Evolutionary conservation across 1,140 invertebrate species (phyloP).

Genomic region (Colletes latitarsis): DNA sequence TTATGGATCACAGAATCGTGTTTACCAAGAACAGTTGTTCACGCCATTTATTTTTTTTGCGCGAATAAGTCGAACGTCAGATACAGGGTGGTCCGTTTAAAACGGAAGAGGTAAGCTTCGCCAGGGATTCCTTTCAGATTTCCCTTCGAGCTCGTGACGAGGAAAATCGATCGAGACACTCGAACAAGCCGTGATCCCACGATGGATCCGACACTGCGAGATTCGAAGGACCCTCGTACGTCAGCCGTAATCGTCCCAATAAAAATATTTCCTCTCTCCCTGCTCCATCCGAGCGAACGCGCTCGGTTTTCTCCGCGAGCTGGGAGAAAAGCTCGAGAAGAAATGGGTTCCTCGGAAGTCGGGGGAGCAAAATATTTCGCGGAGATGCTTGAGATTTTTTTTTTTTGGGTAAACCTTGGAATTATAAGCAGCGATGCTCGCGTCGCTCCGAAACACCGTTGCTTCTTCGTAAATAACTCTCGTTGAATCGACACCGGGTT

Average conservation of each 20-base stretch:
- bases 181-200: conserved; percentile 27
- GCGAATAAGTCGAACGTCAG: too few species aligned
- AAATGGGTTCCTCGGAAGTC: conserved; percentile 13
- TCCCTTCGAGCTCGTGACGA: not conserved
- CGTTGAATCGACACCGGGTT: not conserved
- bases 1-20: too few species aligned
- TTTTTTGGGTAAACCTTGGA: too few species aligned
- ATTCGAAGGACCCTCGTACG: conserved; percentile 51
- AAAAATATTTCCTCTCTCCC: conserved; percentile 62
- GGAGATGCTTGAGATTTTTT: conserved; percentile 1
- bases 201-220: conserved; percentile 38
- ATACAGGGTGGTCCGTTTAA: not conserved
- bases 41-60: too few species aligned
- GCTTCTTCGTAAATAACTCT: too few species aligned
- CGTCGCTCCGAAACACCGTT: too few species aligned
- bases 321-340: conserved; percentile 24
- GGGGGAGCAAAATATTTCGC: conserved; percentile 19
- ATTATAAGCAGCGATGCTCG: not conserved
- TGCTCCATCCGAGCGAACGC: conserved; percentile 34
- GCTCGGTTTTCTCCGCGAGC: conserved; percentile 31
- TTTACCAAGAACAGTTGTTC: too few species aligned
- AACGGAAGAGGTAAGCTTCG: not conserved
- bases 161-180: conserved; percentile 31
- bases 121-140: conserved; percentile 1
- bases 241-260: conserved; percentile 60